Conservation (phyloP, 2,888 invertebrate genomes). For the Metopia argyrocephala region DNA sequence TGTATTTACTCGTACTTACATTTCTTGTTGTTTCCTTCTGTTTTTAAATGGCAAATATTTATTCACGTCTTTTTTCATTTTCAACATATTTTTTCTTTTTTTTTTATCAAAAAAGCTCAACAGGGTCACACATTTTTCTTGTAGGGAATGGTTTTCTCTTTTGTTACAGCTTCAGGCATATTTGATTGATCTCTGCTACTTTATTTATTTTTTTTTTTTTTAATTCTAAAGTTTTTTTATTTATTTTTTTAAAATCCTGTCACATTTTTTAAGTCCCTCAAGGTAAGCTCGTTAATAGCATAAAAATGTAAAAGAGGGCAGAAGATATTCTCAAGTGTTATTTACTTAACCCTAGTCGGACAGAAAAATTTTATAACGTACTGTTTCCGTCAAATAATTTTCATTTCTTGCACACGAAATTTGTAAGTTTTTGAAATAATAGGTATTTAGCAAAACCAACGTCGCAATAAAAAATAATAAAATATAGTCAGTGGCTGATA, state of each 20-base stretch:
- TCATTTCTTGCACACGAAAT: no score
- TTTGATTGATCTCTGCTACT: constrained; percentile 34
- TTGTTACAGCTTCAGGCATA: constrained; percentile 19
- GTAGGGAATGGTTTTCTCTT: neutral
- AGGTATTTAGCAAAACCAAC: no score
- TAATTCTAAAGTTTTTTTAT: neutral
- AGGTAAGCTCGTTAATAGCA: no score
- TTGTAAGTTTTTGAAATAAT: no score
- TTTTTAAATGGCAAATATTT: neutral
- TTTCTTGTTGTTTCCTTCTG: neutral
- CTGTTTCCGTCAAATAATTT: no score
- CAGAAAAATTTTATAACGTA: no score
- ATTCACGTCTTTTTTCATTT: neutral
- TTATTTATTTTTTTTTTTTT: constrained; percentile 17
- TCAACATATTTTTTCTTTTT: neutral
- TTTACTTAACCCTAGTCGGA: no score
- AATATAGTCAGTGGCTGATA: no score
- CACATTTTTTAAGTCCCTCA: no score
- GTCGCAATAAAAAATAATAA: no score
- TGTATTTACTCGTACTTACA: neutral
- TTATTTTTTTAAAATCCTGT: neutral
- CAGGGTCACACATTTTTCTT: neutral
- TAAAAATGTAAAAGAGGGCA: no score
- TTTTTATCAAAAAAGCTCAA: neutral
- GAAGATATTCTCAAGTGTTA: no score